Percentiles rank a stretch among this genome's conserved stretches.
Evolutionary conservation across 2,888 invertebrate species (phyloP).

Genomic region (Clostera curtula): DNA sequence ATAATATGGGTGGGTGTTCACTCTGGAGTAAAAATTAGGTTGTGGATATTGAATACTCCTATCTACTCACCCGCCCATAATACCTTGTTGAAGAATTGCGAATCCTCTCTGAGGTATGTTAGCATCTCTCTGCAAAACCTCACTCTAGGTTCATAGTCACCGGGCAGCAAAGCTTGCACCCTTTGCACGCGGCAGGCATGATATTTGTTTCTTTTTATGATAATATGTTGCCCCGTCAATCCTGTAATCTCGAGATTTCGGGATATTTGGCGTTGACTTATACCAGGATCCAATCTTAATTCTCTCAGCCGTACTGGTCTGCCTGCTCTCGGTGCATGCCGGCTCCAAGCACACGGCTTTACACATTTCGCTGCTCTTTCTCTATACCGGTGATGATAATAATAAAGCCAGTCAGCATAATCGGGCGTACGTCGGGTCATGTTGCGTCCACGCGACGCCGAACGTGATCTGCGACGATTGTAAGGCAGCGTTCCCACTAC

Average conservation of each 20-base stretch:
- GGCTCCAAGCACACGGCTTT: no score
- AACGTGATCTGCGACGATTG: neutral
- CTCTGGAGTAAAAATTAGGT: constrained; percentile 8
- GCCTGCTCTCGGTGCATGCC: constrained; percentile 9
- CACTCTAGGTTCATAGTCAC: constrained; percentile 11
- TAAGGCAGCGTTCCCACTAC: constrained; percentile 7
- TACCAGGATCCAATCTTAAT: constrained; percentile 9
- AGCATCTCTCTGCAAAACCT: constrained; percentile 13
- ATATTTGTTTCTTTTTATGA: constrained; percentile 7
- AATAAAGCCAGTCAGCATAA: no score
- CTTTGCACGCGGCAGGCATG: constrained; percentile 12
- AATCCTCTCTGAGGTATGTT: constrained; percentile 9
- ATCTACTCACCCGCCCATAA: constrained; percentile 7
- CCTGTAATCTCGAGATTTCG: constrained; percentile 9
- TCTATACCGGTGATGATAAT: no score
- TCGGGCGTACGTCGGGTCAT: no score
- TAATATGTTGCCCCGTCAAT: constrained; percentile 8
- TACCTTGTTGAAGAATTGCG: constrained; percentile 10
- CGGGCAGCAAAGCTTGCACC: constrained; percentile 10
- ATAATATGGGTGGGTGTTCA: constrained; percentile 9
- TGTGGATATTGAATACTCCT: constrained; percentile 12
- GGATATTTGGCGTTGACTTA: constrained; percentile 11
- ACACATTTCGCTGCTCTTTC: no score
- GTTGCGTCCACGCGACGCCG: no score
- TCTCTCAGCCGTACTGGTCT: constrained; percentile 8